A percentile compares a stretch with the other conserved stretches of the same genome.
phyloP scores from a whole-genome alignment of 2,113 vertebrate species.

The Gasterosteus nipponicus region DNA sequence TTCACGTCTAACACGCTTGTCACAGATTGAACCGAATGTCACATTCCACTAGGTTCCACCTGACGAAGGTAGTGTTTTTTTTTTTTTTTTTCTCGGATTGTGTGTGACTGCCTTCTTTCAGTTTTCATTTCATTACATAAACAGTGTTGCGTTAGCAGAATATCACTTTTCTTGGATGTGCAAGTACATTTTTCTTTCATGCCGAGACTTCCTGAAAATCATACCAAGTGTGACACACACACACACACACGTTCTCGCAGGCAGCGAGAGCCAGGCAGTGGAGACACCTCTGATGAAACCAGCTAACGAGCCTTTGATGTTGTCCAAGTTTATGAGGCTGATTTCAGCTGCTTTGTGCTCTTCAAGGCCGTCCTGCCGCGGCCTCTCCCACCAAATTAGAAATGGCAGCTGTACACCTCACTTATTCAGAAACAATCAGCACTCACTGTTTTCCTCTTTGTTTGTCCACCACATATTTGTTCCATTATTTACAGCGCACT shows the following conservation, averaged over 20 bases:
- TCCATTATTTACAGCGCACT: conserved; percentile 61
- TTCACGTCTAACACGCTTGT: conserved; percentile 57
- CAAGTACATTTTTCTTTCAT: conserved; percentile 71
- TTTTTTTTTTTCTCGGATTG: conserved; percentile 44
- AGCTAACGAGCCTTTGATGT: conserved; percentile 79
- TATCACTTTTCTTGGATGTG: conserved; percentile 64
- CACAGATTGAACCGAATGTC: conserved; percentile 63
- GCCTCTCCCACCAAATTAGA: conserved; percentile 73
- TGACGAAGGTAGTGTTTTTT: conserved; percentile 53
- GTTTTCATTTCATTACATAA: conserved; percentile 73
- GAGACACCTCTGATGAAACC: conserved; percentile 75
- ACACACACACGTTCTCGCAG: conserved; percentile 41
- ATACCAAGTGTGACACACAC: conserved; percentile 58
- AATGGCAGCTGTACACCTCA: conserved; percentile 76
- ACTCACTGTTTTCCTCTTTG: conserved; percentile 60
- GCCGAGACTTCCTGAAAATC: conserved; percentile 73
- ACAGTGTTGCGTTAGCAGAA: conserved; percentile 63
- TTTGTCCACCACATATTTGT: conserved; percentile 73
- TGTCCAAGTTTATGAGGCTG: conserved; percentile 68
- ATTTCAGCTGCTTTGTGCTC: conserved; percentile 78
- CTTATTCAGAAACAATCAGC: conserved; percentile 76
- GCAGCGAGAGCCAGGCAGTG: conserved; percentile 50
- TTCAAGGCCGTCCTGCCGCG: conserved; percentile 68
- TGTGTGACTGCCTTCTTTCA: conserved; percentile 67
- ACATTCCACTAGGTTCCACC: conserved; percentile 44